Conservation (phyloP, 2,113 vertebrate genomes). For the Elachura formosa region DNA sequence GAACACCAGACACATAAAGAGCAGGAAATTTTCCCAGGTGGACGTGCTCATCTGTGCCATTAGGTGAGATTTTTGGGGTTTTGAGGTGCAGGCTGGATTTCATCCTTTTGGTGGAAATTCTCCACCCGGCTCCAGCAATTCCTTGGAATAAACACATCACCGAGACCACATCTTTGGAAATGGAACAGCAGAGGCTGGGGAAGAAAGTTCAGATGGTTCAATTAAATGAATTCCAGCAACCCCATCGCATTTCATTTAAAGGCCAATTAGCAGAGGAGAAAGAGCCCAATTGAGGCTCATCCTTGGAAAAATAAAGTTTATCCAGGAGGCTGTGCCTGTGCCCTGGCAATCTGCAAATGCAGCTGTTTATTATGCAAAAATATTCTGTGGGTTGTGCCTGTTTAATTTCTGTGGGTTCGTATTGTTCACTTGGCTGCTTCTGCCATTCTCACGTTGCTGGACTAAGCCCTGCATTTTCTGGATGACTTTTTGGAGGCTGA, state of each 20-base stretch:
- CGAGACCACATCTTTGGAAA: neutral
- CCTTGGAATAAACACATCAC: neutral
- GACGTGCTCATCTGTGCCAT: neutral
- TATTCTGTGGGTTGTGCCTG: slow-evolving; percentile 10
- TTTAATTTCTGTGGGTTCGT: slow-evolving; percentile 10
- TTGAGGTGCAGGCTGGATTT: neutral
- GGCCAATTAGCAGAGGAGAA: slow-evolving; percentile 47
- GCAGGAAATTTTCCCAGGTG: neutral
- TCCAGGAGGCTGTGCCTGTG: neutral
- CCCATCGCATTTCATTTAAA: slow-evolving; percentile 3
- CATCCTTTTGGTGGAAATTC: neutral
- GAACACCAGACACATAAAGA: neutral
- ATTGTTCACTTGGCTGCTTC: slow-evolving; percentile 6
- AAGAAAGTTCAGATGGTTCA: neutral
- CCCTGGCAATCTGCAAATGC: neutral
- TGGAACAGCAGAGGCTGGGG: neutral
- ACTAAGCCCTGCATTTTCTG: neutral
- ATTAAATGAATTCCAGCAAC: neutral
- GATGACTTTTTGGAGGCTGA: neutral
- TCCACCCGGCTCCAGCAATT: neutral
- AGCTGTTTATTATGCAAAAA: slow-evolving; percentile 13
- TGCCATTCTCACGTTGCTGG: neutral
- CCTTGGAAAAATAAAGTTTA: neutral
- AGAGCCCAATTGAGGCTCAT: neutral
- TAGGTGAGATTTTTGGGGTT: neutral